Conservation (phyloP, 1,140 invertebrate genomes). For the Parasteatoda tepidariorum region DNA sequence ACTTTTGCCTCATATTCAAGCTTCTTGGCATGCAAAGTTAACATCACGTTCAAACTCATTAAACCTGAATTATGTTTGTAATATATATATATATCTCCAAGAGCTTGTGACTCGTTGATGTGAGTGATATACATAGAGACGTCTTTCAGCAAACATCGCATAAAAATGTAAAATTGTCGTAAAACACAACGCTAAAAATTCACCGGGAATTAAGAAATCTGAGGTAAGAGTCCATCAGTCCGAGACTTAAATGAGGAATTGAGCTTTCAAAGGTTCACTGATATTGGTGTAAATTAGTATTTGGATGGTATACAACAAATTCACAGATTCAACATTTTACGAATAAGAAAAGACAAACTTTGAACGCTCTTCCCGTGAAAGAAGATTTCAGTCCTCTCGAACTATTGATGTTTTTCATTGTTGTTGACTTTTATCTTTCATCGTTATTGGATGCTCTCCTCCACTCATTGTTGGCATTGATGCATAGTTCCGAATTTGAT, state of each 20-base stretch:
- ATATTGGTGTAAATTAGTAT: slow-evolving; percentile 18
- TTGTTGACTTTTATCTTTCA: slow-evolving; percentile 72
- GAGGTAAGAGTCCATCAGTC: slow-evolving; percentile 37
- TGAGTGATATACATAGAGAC: slow-evolving; percentile 34
- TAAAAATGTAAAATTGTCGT: slow-evolving; percentile 36
- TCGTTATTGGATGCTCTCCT: slow-evolving; percentile 71
- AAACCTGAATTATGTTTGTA: not conserved
- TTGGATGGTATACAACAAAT: slow-evolving; percentile 57
- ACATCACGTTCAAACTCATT: slow-evolving; percentile 18
- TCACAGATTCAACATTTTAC: slow-evolving; percentile 33
- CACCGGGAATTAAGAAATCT: slow-evolving; percentile 54
- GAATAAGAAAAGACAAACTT: slow-evolving; percentile 38
- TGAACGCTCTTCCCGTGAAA: slow-evolving; percentile 19
- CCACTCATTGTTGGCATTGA: slow-evolving; percentile 79
- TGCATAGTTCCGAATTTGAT: slow-evolving; percentile 96
- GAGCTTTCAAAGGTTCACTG: slow-evolving; percentile 31
- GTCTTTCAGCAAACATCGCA: slow-evolving; percentile 5
- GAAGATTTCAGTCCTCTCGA: slow-evolving; percentile 1
- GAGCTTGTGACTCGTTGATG: slow-evolving; percentile 51
- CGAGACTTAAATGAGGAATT: slow-evolving; percentile 23
- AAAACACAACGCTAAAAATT: slow-evolving; percentile 60
- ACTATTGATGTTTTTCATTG: slow-evolving; percentile 47
- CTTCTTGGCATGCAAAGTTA: slow-evolving; percentile 42
- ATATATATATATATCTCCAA: slow-evolving; percentile 22
- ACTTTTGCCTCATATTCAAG: slow-evolving; percentile 36